Evolutionary conservation across 2,113 vertebrate genomes (phyloP).

Genomic region (Nasalis larvatus): DNA sequence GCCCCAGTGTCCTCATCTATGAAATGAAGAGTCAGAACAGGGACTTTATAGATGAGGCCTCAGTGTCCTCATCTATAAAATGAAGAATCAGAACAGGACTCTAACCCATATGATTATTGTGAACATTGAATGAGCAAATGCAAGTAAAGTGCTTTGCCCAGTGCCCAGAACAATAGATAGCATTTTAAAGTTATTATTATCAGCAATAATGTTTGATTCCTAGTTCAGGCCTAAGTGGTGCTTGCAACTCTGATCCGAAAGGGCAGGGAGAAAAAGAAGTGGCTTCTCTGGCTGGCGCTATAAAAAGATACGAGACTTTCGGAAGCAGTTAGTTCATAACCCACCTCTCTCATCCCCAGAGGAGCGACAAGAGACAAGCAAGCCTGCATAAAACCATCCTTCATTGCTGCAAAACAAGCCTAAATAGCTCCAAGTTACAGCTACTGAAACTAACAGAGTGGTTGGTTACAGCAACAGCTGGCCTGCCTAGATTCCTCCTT

Average conservation of each 20-base stretch:
- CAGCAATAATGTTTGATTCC: conserved; percentile 22
- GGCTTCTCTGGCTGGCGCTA: background rate
- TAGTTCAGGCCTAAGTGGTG: background rate
- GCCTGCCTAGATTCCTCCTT: background rate
- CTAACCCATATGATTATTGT: background rate
- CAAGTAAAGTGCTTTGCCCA: conserved; percentile 23
- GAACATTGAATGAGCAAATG: conserved; percentile 30
- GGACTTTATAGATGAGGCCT: background rate
- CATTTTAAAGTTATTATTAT: conserved; percentile 43
- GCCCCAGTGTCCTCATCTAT: background rate
- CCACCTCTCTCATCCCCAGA: background rate
- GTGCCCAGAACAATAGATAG: background rate
- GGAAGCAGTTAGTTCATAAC: background rate
- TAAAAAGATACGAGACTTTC: conserved; percentile 55
- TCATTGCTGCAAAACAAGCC: conserved; percentile 8
- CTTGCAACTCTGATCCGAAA: conserved; percentile 30
- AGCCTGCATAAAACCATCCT: background rate
- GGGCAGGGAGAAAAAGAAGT: conserved; percentile 22
- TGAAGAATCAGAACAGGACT: background rate
- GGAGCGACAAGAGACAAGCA: background rate
- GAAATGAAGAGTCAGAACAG: conserved; percentile 26
- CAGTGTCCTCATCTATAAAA: background rate
- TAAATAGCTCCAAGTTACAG: background rate
- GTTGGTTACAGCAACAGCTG: background rate
- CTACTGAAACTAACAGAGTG: background rate